Conservation (phyloP, 2,113 vertebrate genomes). For the Myxocyprinus asiaticus region DNA sequence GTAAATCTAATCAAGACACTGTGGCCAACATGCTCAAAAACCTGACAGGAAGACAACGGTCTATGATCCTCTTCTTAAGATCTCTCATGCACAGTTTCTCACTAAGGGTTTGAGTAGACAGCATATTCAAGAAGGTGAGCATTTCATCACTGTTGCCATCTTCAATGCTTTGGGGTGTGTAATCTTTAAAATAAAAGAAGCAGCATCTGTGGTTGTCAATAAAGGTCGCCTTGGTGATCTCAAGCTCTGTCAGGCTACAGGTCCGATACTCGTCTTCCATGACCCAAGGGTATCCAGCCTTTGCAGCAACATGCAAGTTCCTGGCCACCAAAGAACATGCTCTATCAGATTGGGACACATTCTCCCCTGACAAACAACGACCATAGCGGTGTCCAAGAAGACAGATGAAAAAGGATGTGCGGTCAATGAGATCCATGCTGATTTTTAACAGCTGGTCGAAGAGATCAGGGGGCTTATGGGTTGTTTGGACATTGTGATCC, state of each 20-base stretch:
- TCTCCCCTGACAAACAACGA: conserved; percentile 28
- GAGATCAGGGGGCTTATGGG: conserved; percentile 26
- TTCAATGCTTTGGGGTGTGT: conserved; percentile 5
- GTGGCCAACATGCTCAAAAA: conserved; percentile 22
- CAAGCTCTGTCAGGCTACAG: conserved; percentile 55
- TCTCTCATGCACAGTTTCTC: conserved; percentile 51
- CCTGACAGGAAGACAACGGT: conserved; percentile 48
- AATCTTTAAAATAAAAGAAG: conserved; percentile 64
- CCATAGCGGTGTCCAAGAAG: conserved; percentile 54
- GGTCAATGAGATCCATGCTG: conserved; percentile 54
- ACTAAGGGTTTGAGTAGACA: background rate
- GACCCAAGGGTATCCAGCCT: conserved; percentile 60
- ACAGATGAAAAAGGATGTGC: conserved; percentile 61
- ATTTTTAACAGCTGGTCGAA: conserved; percentile 54
- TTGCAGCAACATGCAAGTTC: conserved; percentile 59
- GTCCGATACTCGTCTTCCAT: conserved; percentile 50
- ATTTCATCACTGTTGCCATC: conserved; percentile 13
- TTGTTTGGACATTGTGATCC: background rate
- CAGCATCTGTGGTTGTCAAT: conserved; percentile 52
- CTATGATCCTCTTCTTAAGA: conserved; percentile 56
- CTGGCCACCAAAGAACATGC: conserved; percentile 42
- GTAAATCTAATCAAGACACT: too few species aligned
- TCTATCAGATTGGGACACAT: background rate
- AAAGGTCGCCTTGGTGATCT: conserved; percentile 59
- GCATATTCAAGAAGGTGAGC: background rate